Evolutionary conservation across 2,113 vertebrate species (phyloP), one percentile per base, ranked within the genome.

Genomic region (Caranx ignobilis): DNA sequence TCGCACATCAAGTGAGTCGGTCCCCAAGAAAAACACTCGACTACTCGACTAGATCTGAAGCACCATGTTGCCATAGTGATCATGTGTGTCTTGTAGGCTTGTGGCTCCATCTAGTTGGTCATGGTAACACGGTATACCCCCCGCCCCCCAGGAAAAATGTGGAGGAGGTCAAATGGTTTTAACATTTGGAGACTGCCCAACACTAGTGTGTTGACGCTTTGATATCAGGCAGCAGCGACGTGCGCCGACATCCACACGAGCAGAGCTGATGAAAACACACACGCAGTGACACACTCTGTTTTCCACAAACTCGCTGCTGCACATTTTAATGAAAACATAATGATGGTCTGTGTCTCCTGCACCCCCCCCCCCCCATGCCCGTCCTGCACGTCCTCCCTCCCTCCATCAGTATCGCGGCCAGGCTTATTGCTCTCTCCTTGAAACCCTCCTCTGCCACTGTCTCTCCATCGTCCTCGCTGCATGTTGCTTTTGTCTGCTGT

Each of bases 401-500:
- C 21, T 43, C 21, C 9, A 12, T 54, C 47, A 39, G 18, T 13
- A 11, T 65, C 19, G 37, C 7, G 19, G 39, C 26, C 43, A 3
- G 18, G 13, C 39, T 1, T 43, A 34, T 26, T 48, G 21, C 11
- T 70, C 26, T 31, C 57, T 61, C 69, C 50, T 2, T 3, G 12
- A 71, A 66, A 60, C 65, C 35, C 19, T 73, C 32, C 19, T 1
- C n/a, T 18, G 21, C 19, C 21, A 1, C 2, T 11, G 55, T 75
- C 35, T 62, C 13, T 16, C 31, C 43, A 37, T 71, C 70, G 7
- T 34, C 48, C 54, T 68, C 57, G 2, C 66, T 2, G 3, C 26
- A 34, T 57, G 84, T 55, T 75, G 64, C 71, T 57, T 69, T 75
- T 77, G 54, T 81, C 26, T 18, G 3, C 71, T 37, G 34, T 73